phyloP scores from a whole-genome alignment of 2,888 invertebrate species.

The Myopa tessellatipennis region DNA sequence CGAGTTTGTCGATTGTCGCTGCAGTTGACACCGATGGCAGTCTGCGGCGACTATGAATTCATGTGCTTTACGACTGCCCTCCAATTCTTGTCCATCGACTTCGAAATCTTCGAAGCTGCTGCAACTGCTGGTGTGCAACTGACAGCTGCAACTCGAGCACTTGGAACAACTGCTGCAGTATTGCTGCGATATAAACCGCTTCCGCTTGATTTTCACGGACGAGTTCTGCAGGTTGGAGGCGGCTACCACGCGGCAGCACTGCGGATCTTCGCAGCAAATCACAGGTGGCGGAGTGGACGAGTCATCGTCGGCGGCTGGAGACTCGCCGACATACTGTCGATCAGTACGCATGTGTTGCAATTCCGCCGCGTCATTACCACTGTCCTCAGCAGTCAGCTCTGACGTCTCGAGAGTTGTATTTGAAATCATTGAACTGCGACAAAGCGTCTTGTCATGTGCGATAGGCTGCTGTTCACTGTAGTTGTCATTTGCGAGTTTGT shows the following conservation, averaged over 20 bases:
- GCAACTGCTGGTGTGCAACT: conserved; percentile 58
- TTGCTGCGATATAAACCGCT: conserved; percentile 54
- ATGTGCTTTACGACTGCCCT: conserved; percentile 41
- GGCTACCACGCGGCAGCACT: conserved; percentile 29
- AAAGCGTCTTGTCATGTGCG: conserved; percentile 50
- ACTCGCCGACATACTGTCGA: conserved; percentile 19
- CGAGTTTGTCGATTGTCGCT: conserved; percentile 46
- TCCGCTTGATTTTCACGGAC: conserved; percentile 62
- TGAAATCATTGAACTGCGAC: conserved; percentile 54
- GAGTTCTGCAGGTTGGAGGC: conserved; percentile 52
- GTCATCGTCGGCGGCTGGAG: conserved; percentile 19
- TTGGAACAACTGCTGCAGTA: conserved; percentile 62
- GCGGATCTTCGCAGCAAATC: conserved; percentile 39
- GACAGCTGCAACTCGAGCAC: conserved; percentile 61
- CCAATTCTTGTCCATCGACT: conserved; percentile 50
- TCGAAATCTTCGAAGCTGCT: conserved; percentile 57
- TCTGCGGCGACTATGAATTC: conserved; percentile 58
- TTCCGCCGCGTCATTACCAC: conserved; percentile 48
- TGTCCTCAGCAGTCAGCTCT: conserved; percentile 51
- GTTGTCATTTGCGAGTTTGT: conserved; percentile 56
- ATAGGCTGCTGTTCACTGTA: conserved; percentile 46
- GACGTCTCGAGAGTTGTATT: conserved; percentile 51
- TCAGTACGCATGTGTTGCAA: conserved; percentile 22
- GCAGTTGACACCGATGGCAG: conserved; percentile 54
- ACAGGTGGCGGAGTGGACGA: conserved; percentile 32